Evolutionary conservation across 2,797 vertebrate species (phyloP).

Genomic region (Anisognathus igniventris): DNA sequence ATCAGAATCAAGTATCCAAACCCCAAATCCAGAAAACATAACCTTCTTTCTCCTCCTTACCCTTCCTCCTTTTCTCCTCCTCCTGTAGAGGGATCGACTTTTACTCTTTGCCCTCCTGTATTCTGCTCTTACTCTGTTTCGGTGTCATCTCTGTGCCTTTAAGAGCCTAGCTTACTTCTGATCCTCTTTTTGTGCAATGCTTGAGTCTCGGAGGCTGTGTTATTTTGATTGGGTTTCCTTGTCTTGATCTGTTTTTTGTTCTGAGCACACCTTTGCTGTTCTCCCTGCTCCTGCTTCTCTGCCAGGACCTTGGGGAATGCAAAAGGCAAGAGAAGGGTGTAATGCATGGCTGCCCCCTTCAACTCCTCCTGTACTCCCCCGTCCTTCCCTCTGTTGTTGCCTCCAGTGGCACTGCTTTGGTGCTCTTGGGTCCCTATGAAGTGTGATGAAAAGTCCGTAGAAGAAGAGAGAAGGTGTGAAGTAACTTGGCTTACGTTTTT

Average conservation of each 20-base stretch:
- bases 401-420: conserved; percentile 29
- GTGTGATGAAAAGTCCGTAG: neutral
- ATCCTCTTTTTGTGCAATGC: conserved; percentile 67
- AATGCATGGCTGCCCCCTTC: conserved; percentile 57
- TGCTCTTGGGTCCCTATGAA: neutral
- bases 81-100: conserved; percentile 49
- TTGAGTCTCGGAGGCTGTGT: conserved; percentile 32
- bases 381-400: neutral
- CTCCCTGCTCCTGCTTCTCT: neutral
- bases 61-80: conserved; percentile 52
- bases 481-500: neutral
- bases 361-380: neutral
- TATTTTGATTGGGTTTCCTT: conserved; percentile 29
- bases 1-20: conserved; percentile 20
- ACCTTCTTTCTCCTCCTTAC: conserved; percentile 42
- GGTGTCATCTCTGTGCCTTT: conserved; percentile 75
- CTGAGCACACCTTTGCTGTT: conserved; percentile 38
- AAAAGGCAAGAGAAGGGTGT: conserved; percentile 44
- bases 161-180: conserved; percentile 61
- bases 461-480: neutral
- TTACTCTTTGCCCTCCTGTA: conserved; percentile 67
- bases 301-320: conserved; percentile 25
- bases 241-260: conserved; percentile 32
- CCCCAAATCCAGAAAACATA: conserved; percentile 50
- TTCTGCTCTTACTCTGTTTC: conserved; percentile 75